Evolutionary conservation across 2,888 invertebrate genomes (phyloP).

Genomic region (Dynastes tityus): DNA sequence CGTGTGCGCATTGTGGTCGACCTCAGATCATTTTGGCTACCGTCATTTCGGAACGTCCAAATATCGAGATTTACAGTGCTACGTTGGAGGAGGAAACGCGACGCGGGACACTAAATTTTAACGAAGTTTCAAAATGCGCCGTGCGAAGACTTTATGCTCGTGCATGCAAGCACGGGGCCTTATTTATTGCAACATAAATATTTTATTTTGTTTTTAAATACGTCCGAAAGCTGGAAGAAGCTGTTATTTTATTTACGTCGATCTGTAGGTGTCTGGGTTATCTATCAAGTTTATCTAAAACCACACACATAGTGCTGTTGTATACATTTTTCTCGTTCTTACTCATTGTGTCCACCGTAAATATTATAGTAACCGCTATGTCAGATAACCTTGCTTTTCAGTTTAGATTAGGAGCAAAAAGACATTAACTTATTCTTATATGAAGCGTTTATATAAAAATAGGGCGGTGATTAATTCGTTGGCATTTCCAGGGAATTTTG

Average conservation of each 20-base stretch:
- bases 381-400: constrained; percentile 39
- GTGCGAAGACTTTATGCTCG: constrained; percentile 25
- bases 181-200: constrained; percentile 48
- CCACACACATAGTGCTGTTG: constrained; percentile 43
- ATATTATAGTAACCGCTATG: constrained; percentile 11
- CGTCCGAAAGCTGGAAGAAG: constrained; percentile 22
- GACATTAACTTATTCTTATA: constrained; percentile 15
- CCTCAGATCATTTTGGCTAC: constrained; percentile 44
- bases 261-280: constrained; percentile 43
- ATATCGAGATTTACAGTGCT: constrained; percentile 29
- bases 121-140: constrained; percentile 30
- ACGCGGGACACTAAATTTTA: constrained; percentile 30
- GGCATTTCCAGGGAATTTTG: constrained; percentile 13
- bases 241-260: constrained; percentile 35
- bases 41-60: constrained; percentile 32
- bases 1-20: constrained; percentile 37
- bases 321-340: constrained; percentile 17
- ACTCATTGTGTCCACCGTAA: constrained; percentile 29
- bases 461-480: constrained; percentile 11
- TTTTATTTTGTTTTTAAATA: constrained; percentile 45
- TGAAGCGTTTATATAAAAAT: constrained; percentile 16
- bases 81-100: constrained; percentile 40
- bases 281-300: constrained; percentile 45
- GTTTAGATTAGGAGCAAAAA: constrained; percentile 24
- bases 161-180: constrained; percentile 5